These are phyloP conservation scores for Abramis brama DNA, from an alignment of 2,113 vertebrate genomes.

Conservation along the genomic window DNA sequence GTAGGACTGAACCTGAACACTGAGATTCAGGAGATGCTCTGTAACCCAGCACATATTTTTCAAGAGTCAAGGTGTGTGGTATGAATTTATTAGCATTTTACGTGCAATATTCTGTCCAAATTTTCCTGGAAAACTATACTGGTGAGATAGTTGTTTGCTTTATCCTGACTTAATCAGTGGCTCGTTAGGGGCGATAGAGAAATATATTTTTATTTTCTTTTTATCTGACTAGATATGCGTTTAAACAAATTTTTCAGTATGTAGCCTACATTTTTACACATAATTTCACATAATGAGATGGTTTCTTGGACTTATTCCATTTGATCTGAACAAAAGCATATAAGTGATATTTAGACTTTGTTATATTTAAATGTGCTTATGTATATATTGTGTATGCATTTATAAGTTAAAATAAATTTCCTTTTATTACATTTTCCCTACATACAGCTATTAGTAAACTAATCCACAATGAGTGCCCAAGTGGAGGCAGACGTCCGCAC, in stretches of 20 bases:
- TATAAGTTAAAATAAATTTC: not conserved
- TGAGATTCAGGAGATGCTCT: conserved; percentile 9
- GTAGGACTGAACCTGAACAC: conserved; percentile 33
- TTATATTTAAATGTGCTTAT: not conserved
- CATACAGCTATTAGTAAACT: not conserved
- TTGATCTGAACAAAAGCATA: not conserved
- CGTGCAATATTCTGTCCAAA: not conserved
- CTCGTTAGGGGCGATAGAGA: too few species aligned
- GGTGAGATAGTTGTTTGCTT: too few species aligned
- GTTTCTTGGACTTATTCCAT: not conserved
- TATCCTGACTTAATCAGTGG: too few species aligned
- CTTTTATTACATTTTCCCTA: not conserved
- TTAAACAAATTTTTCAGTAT: not conserved
- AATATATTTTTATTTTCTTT: too few species aligned
- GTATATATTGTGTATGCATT: not conserved
- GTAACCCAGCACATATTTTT: not conserved
- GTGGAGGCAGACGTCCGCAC: conserved; percentile 57
- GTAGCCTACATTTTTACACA: not conserved
- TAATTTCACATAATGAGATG: not conserved
- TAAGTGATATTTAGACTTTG: not conserved
- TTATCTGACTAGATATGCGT: too few species aligned
- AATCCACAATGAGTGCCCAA: conserved; percentile 61
- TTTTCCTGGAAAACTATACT: too few species aligned
- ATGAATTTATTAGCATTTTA: not conserved
- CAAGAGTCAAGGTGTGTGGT: conserved; percentile 19